Percentiles rank a stretch among this genome's conserved stretches.
These are phyloP conservation scores for Psettodes erumei DNA, from an alignment of 2,113 vertebrate species.

Conservation along the genomic window DNA sequence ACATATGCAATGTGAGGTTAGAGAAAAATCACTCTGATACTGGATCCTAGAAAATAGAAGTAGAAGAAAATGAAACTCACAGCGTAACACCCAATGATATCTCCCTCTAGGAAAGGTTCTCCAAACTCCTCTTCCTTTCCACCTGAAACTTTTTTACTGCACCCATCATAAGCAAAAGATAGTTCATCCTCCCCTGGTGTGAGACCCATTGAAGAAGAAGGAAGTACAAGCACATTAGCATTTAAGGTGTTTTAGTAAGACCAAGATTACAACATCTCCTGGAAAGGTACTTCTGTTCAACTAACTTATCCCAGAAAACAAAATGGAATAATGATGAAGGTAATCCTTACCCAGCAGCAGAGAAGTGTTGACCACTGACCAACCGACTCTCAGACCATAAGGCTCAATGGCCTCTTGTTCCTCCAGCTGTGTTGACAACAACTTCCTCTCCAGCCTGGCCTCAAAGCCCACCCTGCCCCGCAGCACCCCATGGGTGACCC, in stretches of 20 bases:
- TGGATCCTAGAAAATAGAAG: not conserved
- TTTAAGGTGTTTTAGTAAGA: not conserved
- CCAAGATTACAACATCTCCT: not conserved
- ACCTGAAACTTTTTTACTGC: conserved; percentile 85
- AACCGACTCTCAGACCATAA: conserved; percentile 87
- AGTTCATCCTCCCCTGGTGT: conserved; percentile 86
- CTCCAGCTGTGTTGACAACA: conserved; percentile 73
- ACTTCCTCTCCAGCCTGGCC: conserved; percentile 85
- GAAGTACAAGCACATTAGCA: not conserved
- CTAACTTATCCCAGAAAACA: not conserved
- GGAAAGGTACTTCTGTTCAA: not conserved
- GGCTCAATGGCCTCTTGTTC: conserved; percentile 64
- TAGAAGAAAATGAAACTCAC: conserved; percentile 76
- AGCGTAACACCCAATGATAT: conserved; percentile 91
- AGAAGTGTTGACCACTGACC: conserved; percentile 83
- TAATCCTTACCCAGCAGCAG: conserved; percentile 86
- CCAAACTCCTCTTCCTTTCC: conserved; percentile 87
- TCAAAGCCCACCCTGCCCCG: conserved; percentile 88
- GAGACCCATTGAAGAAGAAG: not conserved
- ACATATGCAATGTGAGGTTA: not conserved
- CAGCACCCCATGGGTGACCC: conserved; percentile 87
- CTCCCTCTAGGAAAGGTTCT: conserved; percentile 86
- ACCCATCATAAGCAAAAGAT: conserved; percentile 88
- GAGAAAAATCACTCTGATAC: not conserved
- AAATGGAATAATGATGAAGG: not conserved